phyloP scores from a whole-genome alignment of 1,140 invertebrate species.

The Drosophila novamexicana region DNA sequence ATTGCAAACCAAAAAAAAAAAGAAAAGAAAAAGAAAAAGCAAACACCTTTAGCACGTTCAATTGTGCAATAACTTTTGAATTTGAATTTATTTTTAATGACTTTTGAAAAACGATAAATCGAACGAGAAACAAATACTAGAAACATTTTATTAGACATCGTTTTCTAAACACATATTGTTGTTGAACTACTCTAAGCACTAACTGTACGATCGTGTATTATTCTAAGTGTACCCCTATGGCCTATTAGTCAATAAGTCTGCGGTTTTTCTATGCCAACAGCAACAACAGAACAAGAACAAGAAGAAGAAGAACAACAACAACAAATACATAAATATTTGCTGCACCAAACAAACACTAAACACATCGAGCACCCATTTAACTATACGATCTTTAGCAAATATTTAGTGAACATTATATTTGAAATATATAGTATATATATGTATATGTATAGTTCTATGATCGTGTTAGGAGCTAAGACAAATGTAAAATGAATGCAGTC shows the following conservation, averaged over 20 bases:
- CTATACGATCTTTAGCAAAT: slow-evolving; percentile 46
- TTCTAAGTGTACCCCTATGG: slow-evolving; percentile 76
- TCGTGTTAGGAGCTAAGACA: slow-evolving; percentile 59
- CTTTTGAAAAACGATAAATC: slow-evolving; percentile 49
- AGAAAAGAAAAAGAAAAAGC: neutral
- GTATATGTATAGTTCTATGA: slow-evolving; percentile 20
- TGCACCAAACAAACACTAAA: slow-evolving; percentile 53
- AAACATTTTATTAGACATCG: slow-evolving; percentile 66
- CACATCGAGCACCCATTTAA: slow-evolving; percentile 69
- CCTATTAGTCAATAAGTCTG: slow-evolving; percentile 67
- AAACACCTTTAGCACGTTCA: slow-evolving; percentile 43
- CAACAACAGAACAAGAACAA: slow-evolving; percentile 47
- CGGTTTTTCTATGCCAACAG: slow-evolving; percentile 55
- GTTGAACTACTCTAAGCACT: slow-evolving; percentile 60
- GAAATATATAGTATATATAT: slow-evolving; percentile 31
- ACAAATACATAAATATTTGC: slow-evolving; percentile 36
- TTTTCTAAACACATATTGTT: slow-evolving; percentile 76
- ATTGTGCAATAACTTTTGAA: slow-evolving; percentile 59
- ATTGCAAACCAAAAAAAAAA: neutral
- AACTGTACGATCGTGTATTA: slow-evolving; percentile 48
- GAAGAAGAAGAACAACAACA: slow-evolving; percentile 4
- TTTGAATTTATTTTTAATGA: slow-evolving; percentile 78
- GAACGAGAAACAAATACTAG: slow-evolving; percentile 26
- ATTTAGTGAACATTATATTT: slow-evolving; percentile 45
- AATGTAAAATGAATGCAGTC: slow-evolving; percentile 77